These are phyloP conservation scores for Calephelis virginiensis DNA, from an alignment of 1,140 invertebrate species.

Conservation along the genomic window DNA sequence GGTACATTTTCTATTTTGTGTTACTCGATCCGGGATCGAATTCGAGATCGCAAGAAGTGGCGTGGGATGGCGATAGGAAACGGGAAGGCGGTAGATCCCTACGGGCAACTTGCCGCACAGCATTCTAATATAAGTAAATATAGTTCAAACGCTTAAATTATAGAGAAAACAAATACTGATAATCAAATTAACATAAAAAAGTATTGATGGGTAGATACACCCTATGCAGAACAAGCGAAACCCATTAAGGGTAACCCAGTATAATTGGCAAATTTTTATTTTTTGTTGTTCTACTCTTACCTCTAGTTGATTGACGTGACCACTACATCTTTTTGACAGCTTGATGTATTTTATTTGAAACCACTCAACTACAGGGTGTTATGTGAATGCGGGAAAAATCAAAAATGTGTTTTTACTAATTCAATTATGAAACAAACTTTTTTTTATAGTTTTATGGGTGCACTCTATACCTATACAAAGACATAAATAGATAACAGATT, in stretches of 20 bases:
- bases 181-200: slow-evolving; percentile 11
- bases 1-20: too few species aligned
- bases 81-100: too few species aligned
- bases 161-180: slow-evolving; percentile 6
- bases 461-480: too few species aligned
- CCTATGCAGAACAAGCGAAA: slow-evolving; percentile 62
- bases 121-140: background rate
- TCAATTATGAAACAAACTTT: too few species aligned
- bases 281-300: slow-evolving; percentile 45
- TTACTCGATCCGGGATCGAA: too few species aligned
- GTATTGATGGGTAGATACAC: slow-evolving; percentile 27
- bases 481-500: too few species aligned
- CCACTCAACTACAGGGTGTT: slow-evolving; percentile 44
- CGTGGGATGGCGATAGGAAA: too few species aligned
- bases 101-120: too few species aligned
- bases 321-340: slow-evolving; percentile 73
- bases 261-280: slow-evolving; percentile 59
- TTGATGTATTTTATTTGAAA: slow-evolving; percentile 54
- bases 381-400: too few species aligned
- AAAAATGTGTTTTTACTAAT: too few species aligned
- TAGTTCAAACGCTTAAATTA: background rate
- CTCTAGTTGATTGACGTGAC: slow-evolving; percentile 61
- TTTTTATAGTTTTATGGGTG: too few species aligned
- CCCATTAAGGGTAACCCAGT: slow-evolving; percentile 65
- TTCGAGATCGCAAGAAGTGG: too few species aligned